Conservation (phyloP, 2,797 vertebrate species). For the Macropodus opercularis region DNA sequence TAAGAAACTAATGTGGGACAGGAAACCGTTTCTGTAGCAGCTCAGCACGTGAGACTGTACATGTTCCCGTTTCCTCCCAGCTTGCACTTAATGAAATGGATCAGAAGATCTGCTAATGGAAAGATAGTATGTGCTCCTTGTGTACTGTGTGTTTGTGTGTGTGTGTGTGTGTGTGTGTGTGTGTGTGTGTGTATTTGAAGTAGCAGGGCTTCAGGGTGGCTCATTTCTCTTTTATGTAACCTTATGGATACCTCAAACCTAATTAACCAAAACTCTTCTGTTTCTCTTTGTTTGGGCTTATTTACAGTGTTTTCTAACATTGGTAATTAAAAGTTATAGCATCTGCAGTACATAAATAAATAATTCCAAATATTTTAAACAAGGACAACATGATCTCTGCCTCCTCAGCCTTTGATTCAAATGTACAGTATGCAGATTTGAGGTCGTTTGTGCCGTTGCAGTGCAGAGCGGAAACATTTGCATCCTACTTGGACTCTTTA, state of each 20-base stretch:
- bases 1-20: constrained; percentile 22
- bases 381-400: too few species aligned
- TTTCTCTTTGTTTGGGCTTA: constrained; percentile 13
- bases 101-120: constrained; percentile 61
- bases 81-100: constrained; percentile 64
- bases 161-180: constrained; percentile 13
- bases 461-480: too few species aligned
- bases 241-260: constrained; percentile 49
- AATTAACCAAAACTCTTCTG: constrained; percentile 37
- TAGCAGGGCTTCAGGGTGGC: constrained; percentile 46
- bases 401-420: too few species aligned
- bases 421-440: too few species aligned
- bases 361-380: too few species aligned
- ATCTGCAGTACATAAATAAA: constrained; percentile 4
- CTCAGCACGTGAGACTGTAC: constrained; percentile 1
- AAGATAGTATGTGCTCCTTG: constrained; percentile 14
- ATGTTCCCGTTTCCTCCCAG: constrained; percentile 41
- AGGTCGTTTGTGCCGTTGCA: too few species aligned
- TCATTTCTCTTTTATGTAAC: constrained; percentile 71
- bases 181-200: constrained; percentile 9
- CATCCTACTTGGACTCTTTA: too few species aligned
- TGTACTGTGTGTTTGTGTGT: constrained; percentile 8
- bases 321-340: constrained; percentile 23
- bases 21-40: constrained; percentile 37
- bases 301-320: constrained; percentile 4